Evolutionary conservation across 2,113 vertebrate species (phyloP).

Genomic region (Oplegnathus fasciatus): DNA sequence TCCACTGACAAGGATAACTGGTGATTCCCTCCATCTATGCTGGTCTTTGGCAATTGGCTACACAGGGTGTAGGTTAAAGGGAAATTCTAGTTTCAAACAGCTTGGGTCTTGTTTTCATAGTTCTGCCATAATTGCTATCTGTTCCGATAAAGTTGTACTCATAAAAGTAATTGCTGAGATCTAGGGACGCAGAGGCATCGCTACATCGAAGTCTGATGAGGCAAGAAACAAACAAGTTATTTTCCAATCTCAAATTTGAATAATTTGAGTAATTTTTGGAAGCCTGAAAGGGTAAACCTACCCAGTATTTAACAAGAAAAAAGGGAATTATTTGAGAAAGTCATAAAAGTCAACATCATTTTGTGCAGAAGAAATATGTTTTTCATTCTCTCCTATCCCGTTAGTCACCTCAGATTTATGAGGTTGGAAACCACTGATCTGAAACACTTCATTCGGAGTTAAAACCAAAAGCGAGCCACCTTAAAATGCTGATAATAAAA

Average conservation of each 20-base stretch:
- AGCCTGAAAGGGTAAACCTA: background rate
- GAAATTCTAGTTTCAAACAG: background rate
- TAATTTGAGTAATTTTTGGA: background rate
- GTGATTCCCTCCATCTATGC: background rate
- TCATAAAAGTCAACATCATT: no score
- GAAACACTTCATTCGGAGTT: no score
- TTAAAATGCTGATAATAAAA: no score
- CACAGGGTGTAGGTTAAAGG: background rate
- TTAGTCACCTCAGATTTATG: background rate
- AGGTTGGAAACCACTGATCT: background rate
- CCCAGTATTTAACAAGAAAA: background rate
- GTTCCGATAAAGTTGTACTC: background rate
- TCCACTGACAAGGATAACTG: conserved; percentile 2
- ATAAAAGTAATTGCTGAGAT: background rate
- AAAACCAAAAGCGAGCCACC: background rate
- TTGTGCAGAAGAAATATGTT: background rate
- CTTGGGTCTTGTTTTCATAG: background rate
- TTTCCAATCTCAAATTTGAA: background rate
- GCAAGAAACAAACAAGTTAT: background rate
- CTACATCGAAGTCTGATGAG: background rate
- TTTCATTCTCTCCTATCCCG: background rate
- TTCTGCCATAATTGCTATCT: background rate
- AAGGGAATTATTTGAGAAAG: no score
- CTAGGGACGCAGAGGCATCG: background rate
- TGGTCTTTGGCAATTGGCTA: background rate